Conservation (phyloP, 2,888 invertebrate species). For the Brenthis ino region DNA sequence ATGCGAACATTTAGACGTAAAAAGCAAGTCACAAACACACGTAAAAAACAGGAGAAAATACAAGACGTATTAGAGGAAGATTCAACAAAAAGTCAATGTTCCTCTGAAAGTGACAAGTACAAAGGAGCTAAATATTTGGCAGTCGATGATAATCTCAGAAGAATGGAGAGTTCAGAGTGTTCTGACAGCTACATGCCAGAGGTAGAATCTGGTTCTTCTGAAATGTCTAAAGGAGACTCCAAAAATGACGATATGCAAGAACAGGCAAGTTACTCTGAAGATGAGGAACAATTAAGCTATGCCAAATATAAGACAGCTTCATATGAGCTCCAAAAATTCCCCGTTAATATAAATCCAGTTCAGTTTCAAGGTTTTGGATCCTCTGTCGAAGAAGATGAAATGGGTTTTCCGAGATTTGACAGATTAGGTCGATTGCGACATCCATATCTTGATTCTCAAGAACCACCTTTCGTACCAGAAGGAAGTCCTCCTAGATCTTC, state of each 20-base stretch:
- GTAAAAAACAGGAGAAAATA: conserved; percentile 81
- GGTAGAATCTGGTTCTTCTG: conserved; percentile 84
- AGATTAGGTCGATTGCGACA: conserved; percentile 81
- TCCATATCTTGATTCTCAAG: conserved; percentile 77
- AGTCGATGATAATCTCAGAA: conserved; percentile 74
- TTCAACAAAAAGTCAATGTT: conserved; percentile 76
- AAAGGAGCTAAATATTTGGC: conserved; percentile 65
- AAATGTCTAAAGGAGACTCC: conserved; percentile 81
- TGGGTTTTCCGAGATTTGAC: conserved; percentile 85
- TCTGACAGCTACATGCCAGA: conserved; percentile 87
- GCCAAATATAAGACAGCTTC: conserved; percentile 66
- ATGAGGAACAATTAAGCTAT: conserved; percentile 79
- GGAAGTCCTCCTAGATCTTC: conserved; percentile 73
- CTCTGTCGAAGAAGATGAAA: conserved; percentile 85
- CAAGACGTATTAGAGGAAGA: conserved; percentile 80
- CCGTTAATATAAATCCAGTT: conserved; percentile 73
- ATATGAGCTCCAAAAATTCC: conserved; percentile 72
- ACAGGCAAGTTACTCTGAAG: conserved; percentile 77
- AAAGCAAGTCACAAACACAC: conserved; percentile 83
- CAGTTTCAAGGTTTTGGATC: conserved; percentile 84
- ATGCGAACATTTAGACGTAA: conserved; percentile 86
- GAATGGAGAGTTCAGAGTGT: conserved; percentile 84
- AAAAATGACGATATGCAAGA: conserved; percentile 68
- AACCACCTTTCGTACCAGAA: conserved; percentile 74
- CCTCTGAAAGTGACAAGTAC: conserved; percentile 76